Conservation (phyloP, 2,113 vertebrate genomes). For the Ctenomys sociabilis region DNA sequence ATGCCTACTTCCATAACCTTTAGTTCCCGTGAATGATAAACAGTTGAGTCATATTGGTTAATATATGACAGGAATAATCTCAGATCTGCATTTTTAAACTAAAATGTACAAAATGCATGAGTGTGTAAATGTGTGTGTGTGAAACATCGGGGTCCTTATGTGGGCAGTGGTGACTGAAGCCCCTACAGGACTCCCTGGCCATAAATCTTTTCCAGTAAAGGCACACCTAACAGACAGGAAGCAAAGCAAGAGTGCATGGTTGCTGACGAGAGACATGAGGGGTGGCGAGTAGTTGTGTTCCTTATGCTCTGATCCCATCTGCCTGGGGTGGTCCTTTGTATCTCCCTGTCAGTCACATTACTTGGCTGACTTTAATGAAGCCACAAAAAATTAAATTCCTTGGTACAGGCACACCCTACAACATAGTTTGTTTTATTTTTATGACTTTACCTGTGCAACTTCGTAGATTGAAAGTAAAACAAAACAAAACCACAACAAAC, state of each 20-base stretch:
- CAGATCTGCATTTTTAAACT: neutral
- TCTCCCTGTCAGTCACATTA: neutral
- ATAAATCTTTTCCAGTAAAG: neutral
- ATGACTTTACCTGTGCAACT: neutral
- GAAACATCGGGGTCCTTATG: neutral
- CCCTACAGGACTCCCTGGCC: neutral
- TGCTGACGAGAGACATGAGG: neutral
- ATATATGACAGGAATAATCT: neutral
- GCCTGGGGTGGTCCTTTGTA: neutral
- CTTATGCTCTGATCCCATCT: neutral
- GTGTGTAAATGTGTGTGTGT: neutral
- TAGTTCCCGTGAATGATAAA: neutral
- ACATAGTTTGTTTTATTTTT: rapidly evolving
- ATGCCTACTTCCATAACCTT: neutral
- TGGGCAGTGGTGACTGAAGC: neutral
- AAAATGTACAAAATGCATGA: neutral
- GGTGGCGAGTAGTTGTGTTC: neutral
- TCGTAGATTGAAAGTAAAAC: neutral
- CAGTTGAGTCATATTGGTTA: neutral
- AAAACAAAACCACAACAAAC: neutral
- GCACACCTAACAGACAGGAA: neutral
- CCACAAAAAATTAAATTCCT: neutral
- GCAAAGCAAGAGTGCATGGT: neutral
- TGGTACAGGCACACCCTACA: neutral
- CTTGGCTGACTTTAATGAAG: conserved; percentile 7